Conservation (phyloP, 2,797 vertebrate species). For the Ptychobarbus kaznakovi region DNA sequence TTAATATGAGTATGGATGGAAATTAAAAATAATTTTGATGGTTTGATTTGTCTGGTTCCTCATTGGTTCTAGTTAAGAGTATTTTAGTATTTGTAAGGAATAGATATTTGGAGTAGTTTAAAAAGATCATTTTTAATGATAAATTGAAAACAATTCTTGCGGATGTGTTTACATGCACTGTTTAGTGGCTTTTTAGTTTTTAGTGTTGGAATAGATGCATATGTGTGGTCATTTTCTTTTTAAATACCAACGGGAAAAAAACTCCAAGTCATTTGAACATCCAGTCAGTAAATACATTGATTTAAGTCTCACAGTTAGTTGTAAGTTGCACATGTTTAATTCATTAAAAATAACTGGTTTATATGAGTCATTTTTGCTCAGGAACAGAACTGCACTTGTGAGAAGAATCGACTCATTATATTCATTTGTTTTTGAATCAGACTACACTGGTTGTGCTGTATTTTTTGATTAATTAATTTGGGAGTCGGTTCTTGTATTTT, state of each 20-base stretch:
- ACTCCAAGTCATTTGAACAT: not conserved
- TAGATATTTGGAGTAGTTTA: not conserved
- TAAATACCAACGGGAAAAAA: not conserved
- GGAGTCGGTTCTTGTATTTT: not conserved
- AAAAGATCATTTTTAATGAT: not conserved
- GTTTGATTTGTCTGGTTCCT: not conserved
- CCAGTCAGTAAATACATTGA: not conserved
- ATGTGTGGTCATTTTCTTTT: not conserved
- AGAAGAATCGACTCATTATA: not conserved
- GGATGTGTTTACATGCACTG: not conserved
- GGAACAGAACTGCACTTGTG: not conserved
- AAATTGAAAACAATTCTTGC: not conserved
- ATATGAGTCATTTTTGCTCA: not conserved
- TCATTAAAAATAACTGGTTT: not conserved
- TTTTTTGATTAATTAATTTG: not conserved
- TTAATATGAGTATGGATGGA: not conserved
- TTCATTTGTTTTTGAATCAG: not conserved
- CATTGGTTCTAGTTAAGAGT: too few relatives aligned
- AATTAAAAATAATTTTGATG: not conserved
- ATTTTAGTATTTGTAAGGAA: not conserved
- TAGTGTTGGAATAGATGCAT: not conserved
- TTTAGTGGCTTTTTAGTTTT: not conserved
- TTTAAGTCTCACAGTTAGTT: not conserved
- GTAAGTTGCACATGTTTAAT: not conserved
- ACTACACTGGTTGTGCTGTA: not conserved